Conservation (phyloP, 2,888 invertebrate genomes). For the Xanthia togata region DNA sequence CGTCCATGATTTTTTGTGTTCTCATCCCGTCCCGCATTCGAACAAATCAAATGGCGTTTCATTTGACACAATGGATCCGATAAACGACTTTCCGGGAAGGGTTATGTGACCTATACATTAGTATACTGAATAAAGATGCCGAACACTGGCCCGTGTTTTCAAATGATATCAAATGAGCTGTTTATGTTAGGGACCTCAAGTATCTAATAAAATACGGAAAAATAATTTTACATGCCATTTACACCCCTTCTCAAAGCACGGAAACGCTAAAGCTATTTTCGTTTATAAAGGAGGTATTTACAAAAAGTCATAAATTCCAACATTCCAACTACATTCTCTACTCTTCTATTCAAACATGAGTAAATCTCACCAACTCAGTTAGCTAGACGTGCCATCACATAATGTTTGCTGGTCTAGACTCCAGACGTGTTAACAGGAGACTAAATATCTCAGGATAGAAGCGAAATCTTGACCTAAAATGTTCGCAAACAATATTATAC, state of each 20-base stretch:
- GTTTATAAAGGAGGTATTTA: not conserved
- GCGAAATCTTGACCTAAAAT: conserved; percentile 46
- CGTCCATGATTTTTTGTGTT: conserved; percentile 35
- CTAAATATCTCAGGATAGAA: conserved; percentile 20
- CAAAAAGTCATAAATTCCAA: not conserved
- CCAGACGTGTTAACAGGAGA: conserved; percentile 28
- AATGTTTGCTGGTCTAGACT: conserved; percentile 22
- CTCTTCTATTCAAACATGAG: not conserved
- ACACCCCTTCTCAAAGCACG: not conserved
- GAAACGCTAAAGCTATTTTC: not conserved
- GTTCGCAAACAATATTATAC: conserved; percentile 34
- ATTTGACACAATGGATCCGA: conserved; percentile 49
- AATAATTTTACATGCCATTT: not conserved
- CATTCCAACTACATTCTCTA: not conserved
- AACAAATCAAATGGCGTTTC: conserved; percentile 49
- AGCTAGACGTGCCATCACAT: conserved; percentile 36
- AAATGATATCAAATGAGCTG: not conserved
- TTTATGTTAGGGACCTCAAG: not conserved
- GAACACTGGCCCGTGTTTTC: not conserved
- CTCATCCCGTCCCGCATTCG: conserved; percentile 36
- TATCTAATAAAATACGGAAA: not conserved
- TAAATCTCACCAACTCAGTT: conserved; percentile 30
- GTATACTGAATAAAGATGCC: not conserved
- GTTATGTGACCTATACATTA: conserved; percentile 18
- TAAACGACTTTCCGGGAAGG: conserved; percentile 47